Percentiles rank a stretch among this genome's conserved stretches.
These are phyloP conservation scores for Gnathonemus echidnorhynchus DNA, from an alignment of 2,113 vertebrate genomes.

Conservation along the genomic window DNA sequence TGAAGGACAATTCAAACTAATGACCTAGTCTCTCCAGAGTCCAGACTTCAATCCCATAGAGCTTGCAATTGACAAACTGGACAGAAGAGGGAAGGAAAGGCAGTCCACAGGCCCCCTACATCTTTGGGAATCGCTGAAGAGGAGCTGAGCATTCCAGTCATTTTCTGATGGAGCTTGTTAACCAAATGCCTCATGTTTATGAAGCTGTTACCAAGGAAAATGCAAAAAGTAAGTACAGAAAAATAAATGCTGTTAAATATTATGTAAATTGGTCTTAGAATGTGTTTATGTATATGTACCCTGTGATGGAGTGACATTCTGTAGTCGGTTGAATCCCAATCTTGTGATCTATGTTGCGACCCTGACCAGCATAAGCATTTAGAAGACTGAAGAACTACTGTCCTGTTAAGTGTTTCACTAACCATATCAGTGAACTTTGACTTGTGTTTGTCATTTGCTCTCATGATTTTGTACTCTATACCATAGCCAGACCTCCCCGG, in stretches of 20 bases:
- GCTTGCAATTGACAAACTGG: too few species aligned
- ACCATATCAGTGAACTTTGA: background rate
- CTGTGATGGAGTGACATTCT: background rate
- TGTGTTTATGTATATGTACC: background rate
- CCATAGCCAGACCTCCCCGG: background rate
- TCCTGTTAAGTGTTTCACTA: background rate
- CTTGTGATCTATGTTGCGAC: background rate
- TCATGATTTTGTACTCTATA: background rate
- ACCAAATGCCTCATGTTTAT: too few species aligned
- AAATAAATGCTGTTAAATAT: too few species aligned
- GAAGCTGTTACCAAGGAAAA: too few species aligned
- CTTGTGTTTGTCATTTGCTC: background rate
- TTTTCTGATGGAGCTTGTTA: too few species aligned
- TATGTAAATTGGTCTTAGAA: too few species aligned
- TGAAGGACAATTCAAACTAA: background rate
- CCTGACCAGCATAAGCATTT: background rate
- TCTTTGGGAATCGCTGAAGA: too few species aligned
- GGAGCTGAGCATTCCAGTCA: too few species aligned
- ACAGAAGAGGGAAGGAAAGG: too few species aligned
- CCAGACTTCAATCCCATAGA: background rate
- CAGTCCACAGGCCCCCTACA: too few species aligned
- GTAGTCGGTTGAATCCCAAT: background rate
- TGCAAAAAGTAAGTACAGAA: too few species aligned
- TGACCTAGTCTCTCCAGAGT: background rate
- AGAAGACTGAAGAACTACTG: background rate